These are phyloP conservation scores for Geococcyx californianus DNA, from an alignment of 2,113 vertebrate genomes.

Conservation along the genomic window DNA sequence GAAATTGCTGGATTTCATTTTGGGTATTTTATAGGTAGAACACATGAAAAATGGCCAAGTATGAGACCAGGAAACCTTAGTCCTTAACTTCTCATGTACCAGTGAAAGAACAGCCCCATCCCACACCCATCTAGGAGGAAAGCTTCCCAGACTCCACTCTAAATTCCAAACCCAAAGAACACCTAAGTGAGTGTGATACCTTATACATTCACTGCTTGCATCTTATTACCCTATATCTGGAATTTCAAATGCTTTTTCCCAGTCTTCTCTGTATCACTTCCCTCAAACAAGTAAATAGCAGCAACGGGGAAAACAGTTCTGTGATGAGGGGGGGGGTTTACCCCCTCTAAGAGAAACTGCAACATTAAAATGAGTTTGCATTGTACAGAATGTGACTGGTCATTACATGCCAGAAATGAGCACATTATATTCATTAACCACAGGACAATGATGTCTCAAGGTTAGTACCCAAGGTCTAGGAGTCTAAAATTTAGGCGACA, in stretches of 20 bases:
- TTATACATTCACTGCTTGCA: background rate
- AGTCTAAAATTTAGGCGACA: slow-evolving; percentile 6
- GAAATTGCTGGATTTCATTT: background rate
- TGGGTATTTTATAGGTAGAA: background rate
- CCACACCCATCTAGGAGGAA: background rate
- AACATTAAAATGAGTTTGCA: background rate
- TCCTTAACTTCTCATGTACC: background rate
- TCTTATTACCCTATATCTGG: background rate
- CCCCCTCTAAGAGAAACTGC: background rate
- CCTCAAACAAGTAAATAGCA: background rate
- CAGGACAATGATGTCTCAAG: slow-evolving; percentile 3
- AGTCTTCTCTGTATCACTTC: background rate
- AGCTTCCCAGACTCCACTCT: background rate
- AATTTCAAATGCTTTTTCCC: background rate
- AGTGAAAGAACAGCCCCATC: background rate
- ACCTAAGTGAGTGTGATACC: background rate
- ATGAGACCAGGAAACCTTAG: background rate
- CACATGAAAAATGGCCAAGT: background rate
- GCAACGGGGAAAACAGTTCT: background rate
- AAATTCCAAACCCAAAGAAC: background rate
- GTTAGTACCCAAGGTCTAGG: background rate
- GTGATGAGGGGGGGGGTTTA: background rate
- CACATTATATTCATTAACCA: background rate
- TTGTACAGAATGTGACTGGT: background rate
- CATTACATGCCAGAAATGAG: background rate